Evolutionary conservation across 2,888 invertebrate species (phyloP), one percentile per base, ranked within the genome.

Genomic region (Ophioninae sp.): DNA sequence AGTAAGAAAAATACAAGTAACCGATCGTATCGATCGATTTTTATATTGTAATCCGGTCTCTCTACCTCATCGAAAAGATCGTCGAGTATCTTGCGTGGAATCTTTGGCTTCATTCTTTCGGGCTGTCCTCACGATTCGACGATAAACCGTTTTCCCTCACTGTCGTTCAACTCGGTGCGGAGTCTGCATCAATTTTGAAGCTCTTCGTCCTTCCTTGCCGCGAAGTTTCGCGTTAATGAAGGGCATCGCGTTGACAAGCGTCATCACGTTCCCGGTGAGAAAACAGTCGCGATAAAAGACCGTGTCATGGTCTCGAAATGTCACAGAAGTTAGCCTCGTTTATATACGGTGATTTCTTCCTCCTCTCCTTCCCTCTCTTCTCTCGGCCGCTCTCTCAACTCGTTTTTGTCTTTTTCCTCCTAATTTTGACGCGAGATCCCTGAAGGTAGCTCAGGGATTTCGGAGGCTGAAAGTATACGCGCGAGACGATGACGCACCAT

Each of bases 1-100:
- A n/a, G n/a, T n/a, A n/a, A n/a, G n/a, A n/a, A 7, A 10, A 41
- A 41, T 41, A 41, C 7, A 10, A 44, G 3, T 8, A 41, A 10
- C 1, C 44, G 44, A 67, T 8, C 17, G 37, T 44, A 13, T 13
- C 44, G 20, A 30, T 50, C 56, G n/a, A 56, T 20, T 56, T 69
- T 21, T 13, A 69, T 78, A n/a, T n/a, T n/a, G n/a, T 65, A 17
- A 20, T 2, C n/a, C 57, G 20, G 10, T n/a, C n/a, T 82, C 21
- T 76, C 70, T 91, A 92, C 92, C 92, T 92, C 92, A 88, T 88
- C 86, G 88, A 92, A 92, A 88, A 91, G 91, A 83, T 92, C 90
- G 85, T 92, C 91, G 88, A 92, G 89, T 86, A 91, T 89, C 88
- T 90, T 91, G 86, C 83, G 90, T 69, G 88, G 86, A 80, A 91